Evolutionary conservation across 2,113 vertebrate genomes (phyloP).

Genomic region (Daphoenositta chrysoptera): DNA sequence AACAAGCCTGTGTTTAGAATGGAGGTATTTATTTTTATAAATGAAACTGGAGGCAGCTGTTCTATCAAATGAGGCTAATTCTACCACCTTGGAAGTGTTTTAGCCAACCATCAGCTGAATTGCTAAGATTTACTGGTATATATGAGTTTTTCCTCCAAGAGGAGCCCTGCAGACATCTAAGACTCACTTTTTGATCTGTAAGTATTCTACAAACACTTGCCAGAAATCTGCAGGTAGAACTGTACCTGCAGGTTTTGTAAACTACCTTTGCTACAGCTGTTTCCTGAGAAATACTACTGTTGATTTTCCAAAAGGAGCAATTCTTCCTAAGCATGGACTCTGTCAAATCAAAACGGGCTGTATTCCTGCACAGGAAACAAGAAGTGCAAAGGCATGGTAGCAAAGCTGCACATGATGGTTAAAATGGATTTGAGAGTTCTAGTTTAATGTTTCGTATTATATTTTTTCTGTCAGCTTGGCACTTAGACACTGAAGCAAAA

Average conservation of each 20-base stretch:
- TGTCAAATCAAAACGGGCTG: not conserved
- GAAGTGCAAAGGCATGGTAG: not conserved
- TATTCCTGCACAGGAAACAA: not conserved
- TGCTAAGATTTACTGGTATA: not conserved
- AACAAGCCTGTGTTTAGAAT: rapidly evolving
- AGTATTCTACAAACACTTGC: not conserved
- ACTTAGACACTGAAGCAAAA: not conserved
- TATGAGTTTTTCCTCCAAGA: not conserved
- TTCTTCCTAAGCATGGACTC: not conserved
- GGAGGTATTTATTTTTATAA: not conserved
- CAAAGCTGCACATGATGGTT: not conserved
- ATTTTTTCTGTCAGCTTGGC: not conserved
- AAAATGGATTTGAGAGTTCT: not conserved
- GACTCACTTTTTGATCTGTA: not conserved
- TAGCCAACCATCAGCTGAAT: not conserved
- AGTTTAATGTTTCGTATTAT: not conserved
- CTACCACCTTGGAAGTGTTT: not conserved
- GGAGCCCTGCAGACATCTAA: not conserved
- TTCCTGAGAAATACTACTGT: not conserved
- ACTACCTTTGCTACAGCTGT: not conserved
- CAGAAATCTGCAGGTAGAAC: not conserved
- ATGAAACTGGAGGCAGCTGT: not conserved
- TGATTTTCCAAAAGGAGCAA: not conserved
- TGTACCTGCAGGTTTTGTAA: not conserved
- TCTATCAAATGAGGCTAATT: not conserved